Base-by-base conservation (phyloP, 2,797 vertebrate species). In the Gallinago nigripennis region DNA sequence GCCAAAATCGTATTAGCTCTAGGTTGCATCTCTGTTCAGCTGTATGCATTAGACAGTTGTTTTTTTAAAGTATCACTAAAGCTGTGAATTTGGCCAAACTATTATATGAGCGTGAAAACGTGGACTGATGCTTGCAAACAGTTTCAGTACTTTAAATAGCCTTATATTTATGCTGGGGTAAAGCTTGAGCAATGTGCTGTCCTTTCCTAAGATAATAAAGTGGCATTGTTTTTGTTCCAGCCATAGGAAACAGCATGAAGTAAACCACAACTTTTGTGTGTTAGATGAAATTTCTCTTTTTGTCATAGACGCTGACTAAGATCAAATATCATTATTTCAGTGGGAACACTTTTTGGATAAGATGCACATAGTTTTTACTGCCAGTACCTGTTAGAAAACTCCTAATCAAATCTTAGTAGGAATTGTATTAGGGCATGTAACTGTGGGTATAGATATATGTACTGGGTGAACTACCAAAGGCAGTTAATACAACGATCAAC, bases 301-400 rank as follows among this genome's bases (percentile, higher is more conserved):
- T 80, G 16, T 61, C 6, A 4, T 50, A 78, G 23, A 8, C 58
- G 39, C 23, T 48, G 46, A 48, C 46, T 39, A 82, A 72, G 16
- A 39, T 27, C 12, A 68, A 58, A 58, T 19, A 8, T 8, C 1
- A 2, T 5, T 3, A 3, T 70, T 43, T 46, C 0, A 0, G 13
- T 51, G 21, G n/a, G 20, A 93, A 54, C 2, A 0, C 6, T n/a
- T 73, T 54, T 57, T 63, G 48, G 15, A 3, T 50, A 20, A 77
- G 20, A 18, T 3, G 4, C 11, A 18, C 9, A 2, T 23, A 33
- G 4, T 56, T 91, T 90, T 56, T 19, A 25, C 25, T 68, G 31
- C 3, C 20, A 41, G 3, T 60, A 43, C 12, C 18, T 75, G 28
- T 50, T 9, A 65, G 37, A 78, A 70, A 80, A 58, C 13, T 66